phyloP scores from a whole-genome alignment of 2,888 invertebrate species.

The Vesta saturnalis region DNA sequence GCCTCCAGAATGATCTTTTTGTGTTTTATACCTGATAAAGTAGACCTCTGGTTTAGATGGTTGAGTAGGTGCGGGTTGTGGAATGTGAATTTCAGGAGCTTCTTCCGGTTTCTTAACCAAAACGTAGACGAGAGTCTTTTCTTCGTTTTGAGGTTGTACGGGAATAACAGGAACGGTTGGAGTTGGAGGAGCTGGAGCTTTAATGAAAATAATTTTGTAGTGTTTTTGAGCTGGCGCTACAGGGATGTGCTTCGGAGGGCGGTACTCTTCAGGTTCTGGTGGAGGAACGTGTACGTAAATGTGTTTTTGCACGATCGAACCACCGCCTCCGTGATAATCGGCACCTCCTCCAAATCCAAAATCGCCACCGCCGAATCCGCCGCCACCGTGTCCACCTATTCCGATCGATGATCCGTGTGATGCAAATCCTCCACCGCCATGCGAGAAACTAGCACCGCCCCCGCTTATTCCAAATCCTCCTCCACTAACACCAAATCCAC shows the following conservation, averaged over 20 bases:
- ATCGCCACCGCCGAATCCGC: conserved; percentile 31
- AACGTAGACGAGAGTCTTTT: conserved; percentile 88
- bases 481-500: conserved; percentile 35
- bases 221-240: conserved; percentile 82
- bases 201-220: conserved; percentile 92
- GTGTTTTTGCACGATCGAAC: conserved; percentile 80
- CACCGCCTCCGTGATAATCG: conserved; percentile 56
- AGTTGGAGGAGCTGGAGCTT: conserved; percentile 83
- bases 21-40: conserved; percentile 85
- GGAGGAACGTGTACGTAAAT: conserved; percentile 90
- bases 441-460: conserved; percentile 30
- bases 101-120: conserved; percentile 76
- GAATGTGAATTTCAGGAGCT: conserved; percentile 68
- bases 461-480: conserved; percentile 38
- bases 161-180: conserved; percentile 82
- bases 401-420: conserved; percentile 32
- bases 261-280: conserved; percentile 79
- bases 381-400: conserved; percentile 45
- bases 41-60: conserved; percentile 90
- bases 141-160: conserved; percentile 81
- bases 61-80: conserved; percentile 79
- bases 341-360: conserved; percentile 33
- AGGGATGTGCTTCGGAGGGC: conserved; percentile 70
- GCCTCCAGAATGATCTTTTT: conserved; percentile 60
- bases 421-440: conserved; percentile 26